A percentile compares a stretch with the other conserved stretches of the same genome.
Evolutionary conservation across 2,797 vertebrate species (phyloP).

Genomic region (Dermochelys coriacea): DNA sequence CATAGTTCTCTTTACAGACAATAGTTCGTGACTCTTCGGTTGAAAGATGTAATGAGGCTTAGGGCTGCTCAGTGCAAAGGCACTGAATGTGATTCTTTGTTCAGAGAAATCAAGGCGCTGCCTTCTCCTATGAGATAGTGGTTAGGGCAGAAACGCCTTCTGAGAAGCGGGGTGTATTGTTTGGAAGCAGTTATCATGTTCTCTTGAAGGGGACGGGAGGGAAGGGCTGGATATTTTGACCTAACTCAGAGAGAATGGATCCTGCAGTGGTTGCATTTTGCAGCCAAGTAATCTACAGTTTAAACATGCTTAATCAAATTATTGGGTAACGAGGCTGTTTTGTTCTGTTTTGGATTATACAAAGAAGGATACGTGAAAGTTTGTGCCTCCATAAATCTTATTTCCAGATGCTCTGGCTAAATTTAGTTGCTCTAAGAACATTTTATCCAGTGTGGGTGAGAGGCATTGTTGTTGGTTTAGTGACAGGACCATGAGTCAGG

Average conservation of each 20-base stretch:
- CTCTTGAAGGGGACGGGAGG: not conserved
- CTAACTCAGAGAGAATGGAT: not conserved
- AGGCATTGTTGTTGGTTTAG: not conserved
- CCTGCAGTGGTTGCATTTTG: not conserved
- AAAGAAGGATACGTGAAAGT: accelerated
- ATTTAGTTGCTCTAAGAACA: not conserved
- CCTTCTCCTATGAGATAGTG: constrained; percentile 42
- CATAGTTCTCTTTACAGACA: not conserved
- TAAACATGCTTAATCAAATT: not conserved
- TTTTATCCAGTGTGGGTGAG: not conserved
- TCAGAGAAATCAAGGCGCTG: not conserved
- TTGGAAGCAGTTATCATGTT: not conserved
- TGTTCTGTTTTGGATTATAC: not conserved
- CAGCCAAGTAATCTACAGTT: not conserved
- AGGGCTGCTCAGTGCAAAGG: not conserved
- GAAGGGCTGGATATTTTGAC: not conserved
- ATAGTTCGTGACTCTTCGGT: not conserved
- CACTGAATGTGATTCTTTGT: constrained; percentile 71
- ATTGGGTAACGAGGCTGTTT: not conserved
- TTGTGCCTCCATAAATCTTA: accelerated
- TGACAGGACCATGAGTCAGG: not conserved
- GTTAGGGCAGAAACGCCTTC: constrained; percentile 6
- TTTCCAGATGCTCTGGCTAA: accelerated
- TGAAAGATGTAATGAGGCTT: constrained; percentile 39
- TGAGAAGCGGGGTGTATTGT: constrained; percentile 1